A percentile compares a stretch with the other conserved stretches of the same genome.
Evolutionary conservation across 2,888 invertebrate genomes (phyloP).

Genomic region (Tortrix viridana): DNA sequence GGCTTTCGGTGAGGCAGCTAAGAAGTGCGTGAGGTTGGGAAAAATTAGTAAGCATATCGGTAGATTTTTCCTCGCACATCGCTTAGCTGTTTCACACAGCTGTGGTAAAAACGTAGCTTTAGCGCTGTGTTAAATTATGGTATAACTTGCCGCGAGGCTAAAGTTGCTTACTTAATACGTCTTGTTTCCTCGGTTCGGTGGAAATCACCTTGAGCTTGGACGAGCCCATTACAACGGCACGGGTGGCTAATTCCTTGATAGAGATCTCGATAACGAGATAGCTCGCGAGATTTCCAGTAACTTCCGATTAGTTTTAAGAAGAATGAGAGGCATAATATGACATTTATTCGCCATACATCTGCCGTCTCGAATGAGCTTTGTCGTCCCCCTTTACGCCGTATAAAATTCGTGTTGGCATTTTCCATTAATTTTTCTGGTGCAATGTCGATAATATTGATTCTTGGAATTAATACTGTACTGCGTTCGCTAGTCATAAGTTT

Average conservation of each 20-base stretch:
- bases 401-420: conserved; percentile 3
- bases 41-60: too few species aligned
- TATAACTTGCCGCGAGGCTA: too few species aligned
- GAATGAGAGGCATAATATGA: background rate
- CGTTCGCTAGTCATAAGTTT: background rate
- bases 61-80: too few species aligned
- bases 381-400: background rate
- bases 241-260: too few species aligned
- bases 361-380: background rate
- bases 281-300: background rate
- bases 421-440: conserved; percentile 1
- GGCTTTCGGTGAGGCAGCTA: too few species aligned
- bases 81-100: too few species aligned
- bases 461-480: background rate
- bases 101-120: too few species aligned
- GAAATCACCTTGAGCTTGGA: conserved; percentile 2
- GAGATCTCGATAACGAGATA: too few species aligned
- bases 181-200: background rate
- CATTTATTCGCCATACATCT: background rate
- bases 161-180: too few species aligned
- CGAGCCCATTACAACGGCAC: too few species aligned
- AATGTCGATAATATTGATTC: background rate
- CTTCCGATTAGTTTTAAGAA: background rate
- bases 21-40: too few species aligned
- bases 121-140: too few species aligned